Base-by-base conservation (phyloP, 2,888 invertebrate species). In the Polia nebulosa region DNA sequence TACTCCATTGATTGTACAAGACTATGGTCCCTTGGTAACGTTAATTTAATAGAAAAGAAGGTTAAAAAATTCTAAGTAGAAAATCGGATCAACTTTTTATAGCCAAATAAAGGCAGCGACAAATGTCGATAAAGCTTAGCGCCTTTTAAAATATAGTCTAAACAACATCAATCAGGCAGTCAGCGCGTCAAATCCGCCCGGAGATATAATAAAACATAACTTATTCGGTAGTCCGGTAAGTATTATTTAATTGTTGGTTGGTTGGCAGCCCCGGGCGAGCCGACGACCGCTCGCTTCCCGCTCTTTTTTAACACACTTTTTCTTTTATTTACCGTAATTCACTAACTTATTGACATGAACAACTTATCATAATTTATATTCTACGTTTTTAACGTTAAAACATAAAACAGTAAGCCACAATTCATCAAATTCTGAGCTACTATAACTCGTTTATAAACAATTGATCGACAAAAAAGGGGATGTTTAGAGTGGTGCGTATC, bases 181-280 rank as follows among this genome's bases (percentile, higher is more conserved):
- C 88, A 88, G 88, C 89, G 94, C 91, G 92, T 92, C 89, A 93
- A 93, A 94, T 88, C 80, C 89, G 94, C 95, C 95, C 83, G 89
- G 86, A 91, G 95, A 90, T 90, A 92, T 92, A 89, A 91, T 92
- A 92, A 93, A 91, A 92, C 88, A 90, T 86, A 90, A 91, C 88
- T 93, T 93, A 92, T 94, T 90, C 95, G 90, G 95, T 95, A 95
- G 95, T 92, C 89, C 82, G 81, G 88, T 94, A 94, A 95, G 93
- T 91, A 91, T 93, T 92, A 94, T 95, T 94, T 95, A 95, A 95
- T 95, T 94, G 93, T 93, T 91, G 89, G 92, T 90, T 88, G 90
- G 91, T 88, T 87, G 87, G 78, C 83, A 85, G 94, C 94, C 91
- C 80, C 87, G 82, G 92, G 93, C 91, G 75, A 87, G 80, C 62